phyloP scores from a whole-genome alignment of 2,113 vertebrate species.

The Pseudopodoces humilis region DNA sequence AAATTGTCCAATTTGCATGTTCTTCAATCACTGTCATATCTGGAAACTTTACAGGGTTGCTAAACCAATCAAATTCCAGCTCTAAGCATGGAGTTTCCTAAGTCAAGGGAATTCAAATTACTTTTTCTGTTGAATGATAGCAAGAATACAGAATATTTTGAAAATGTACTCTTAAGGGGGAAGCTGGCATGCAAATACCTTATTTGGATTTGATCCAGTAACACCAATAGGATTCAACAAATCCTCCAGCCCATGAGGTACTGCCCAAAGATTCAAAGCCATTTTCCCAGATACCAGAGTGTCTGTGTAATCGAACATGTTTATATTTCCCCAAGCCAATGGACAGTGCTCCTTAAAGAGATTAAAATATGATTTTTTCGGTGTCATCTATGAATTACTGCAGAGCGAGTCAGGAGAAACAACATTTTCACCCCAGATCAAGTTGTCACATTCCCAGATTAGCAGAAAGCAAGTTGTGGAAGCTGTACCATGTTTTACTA shows the following conservation, averaged over 20 bases:
- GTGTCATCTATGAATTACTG: not conserved
- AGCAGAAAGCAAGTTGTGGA: not conserved
- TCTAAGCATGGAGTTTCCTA: constrained; percentile 98
- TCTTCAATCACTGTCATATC: constrained; percentile 94
- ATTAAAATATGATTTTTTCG: constrained; percentile 44
- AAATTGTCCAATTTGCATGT: constrained; percentile 93
- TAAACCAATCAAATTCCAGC: constrained; percentile 97
- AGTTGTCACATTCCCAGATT: not conserved
- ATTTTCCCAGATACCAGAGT: constrained; percentile 96
- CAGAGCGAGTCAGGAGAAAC: not conserved
- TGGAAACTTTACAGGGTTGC: constrained; percentile 92
- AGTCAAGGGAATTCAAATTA: constrained; percentile 31
- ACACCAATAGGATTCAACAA: constrained; percentile 96
- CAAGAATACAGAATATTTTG: not conserved
- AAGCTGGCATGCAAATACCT: constrained; percentile 73
- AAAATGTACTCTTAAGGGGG: not conserved
- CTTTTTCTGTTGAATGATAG: not conserved
- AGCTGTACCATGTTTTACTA: not conserved
- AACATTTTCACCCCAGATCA: not conserved
- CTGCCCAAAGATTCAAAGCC: constrained; percentile 98
- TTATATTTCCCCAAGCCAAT: constrained; percentile 97
- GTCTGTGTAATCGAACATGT: constrained; percentile 97
- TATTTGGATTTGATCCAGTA: constrained; percentile 97
- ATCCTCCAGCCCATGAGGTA: constrained; percentile 96
- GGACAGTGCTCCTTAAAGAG: constrained; percentile 92